Evolutionary conservation across 1,140 invertebrate species (phyloP), one percentile per base, ranked within the genome.

Genomic region (Euwallacea similis): DNA sequence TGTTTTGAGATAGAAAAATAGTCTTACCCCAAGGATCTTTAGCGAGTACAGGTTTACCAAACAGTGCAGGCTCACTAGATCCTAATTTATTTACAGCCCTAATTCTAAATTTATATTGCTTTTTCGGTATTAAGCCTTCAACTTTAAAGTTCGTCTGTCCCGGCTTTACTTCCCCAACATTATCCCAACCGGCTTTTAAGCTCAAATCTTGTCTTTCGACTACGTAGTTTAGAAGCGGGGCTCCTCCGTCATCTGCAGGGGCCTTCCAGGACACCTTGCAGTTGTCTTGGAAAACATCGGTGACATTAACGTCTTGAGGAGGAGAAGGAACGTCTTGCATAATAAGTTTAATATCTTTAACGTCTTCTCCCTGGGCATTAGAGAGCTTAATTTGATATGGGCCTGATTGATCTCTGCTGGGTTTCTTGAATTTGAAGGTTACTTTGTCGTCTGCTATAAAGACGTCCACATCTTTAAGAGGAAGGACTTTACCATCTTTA

Each of bases 21-120:
- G 53, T 72, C 74, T 84, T 85, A 96, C 93, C 95, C 94, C 95
- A 99, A 75, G 97, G 97, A 90, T 99, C 96, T 84, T 98, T 98
- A 46, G 97, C 96, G 55, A 98, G 82, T 41, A 97, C 90, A 42
- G 92, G 88, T 79, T 94, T 96, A 70, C 85, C 89, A 77, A 96
- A 94, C 7, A 90, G 83, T 21, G 93, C 91, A 59, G 95, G 95
- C 81, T 98, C 95, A 82, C 94, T 93, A 7, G 89, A 86, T 58
- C 92, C 93, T 68, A 95, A 87, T 79, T 94, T 94, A 81, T 99
- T 99, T 10, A 98, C 91, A 59, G 97, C 97, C 69, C 91, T 88
- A 69, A 98, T 96, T 71, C 97, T 88, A 86, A 99, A 98, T 86
- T 96, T 96, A 84, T 93, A 98, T 78, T 90, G 93, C 82, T 91